Conservation (phyloP, 2,888 invertebrate species). For the Synergus gifuensis region DNA sequence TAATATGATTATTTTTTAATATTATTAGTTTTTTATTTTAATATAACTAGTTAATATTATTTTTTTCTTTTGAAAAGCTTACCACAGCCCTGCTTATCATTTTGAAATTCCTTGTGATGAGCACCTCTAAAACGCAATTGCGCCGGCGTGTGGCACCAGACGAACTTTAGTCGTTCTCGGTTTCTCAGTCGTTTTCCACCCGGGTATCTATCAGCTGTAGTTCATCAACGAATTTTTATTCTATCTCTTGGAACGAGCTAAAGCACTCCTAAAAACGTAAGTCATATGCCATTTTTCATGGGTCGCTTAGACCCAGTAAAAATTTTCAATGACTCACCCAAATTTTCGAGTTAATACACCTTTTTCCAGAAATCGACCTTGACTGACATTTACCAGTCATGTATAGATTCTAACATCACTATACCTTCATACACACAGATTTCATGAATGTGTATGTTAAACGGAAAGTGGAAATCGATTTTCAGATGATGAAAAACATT, state of each 20-base stretch:
- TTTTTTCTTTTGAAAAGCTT: neutral
- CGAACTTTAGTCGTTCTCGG: constrained; percentile 16
- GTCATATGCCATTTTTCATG: neutral
- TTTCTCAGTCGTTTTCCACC: constrained; percentile 15
- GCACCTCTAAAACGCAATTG: constrained; percentile 12
- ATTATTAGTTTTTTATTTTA: too few species aligned
- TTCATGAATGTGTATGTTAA: neutral
- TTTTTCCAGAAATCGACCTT: constrained; percentile 63
- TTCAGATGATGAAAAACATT: neutral
- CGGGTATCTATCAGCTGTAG: constrained; percentile 6
- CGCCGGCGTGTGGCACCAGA: constrained; percentile 28
- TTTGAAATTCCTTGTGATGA: neutral
- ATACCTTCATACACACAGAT: neutral
- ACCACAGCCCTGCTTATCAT: constrained; percentile 7
- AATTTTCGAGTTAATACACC: constrained; percentile 12
- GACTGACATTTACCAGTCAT: constrained; percentile 67
- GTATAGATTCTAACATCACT: neutral
- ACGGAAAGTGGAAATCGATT: neutral
- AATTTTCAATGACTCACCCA: neutral
- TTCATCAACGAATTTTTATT: neutral
- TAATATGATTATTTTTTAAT: too few species aligned
- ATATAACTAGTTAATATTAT: too few species aligned
- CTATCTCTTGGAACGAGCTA: constrained; percentile 47
- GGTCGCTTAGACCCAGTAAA: neutral
- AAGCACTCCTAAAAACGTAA: constrained; percentile 48